Conservation (phyloP, 2,797 vertebrate species). For the Pseudomugil gertrudae region DNA sequence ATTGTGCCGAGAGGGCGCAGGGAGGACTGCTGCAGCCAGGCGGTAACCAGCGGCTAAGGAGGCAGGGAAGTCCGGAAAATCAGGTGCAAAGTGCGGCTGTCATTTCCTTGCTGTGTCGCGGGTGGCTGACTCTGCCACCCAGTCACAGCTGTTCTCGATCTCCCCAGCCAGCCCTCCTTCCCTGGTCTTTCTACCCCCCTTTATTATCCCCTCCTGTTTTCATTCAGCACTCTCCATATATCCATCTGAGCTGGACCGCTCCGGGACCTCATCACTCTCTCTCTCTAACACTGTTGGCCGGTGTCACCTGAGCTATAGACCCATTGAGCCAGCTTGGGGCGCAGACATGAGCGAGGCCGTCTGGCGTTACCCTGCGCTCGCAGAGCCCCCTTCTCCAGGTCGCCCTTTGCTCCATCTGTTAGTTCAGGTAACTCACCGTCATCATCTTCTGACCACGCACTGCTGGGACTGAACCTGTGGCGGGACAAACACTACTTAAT, state of each 20-base stretch:
- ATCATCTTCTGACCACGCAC: slow-evolving; percentile 62
- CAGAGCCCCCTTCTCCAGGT: slow-evolving; percentile 72
- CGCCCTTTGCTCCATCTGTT: slow-evolving; percentile 66
- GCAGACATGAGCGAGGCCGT: slow-evolving; percentile 80
- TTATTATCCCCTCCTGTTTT: slow-evolving; percentile 64
- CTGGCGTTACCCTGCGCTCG: slow-evolving; percentile 71
- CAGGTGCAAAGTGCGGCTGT: slow-evolving; percentile 85
- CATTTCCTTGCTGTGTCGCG: slow-evolving; percentile 79
- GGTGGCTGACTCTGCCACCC: slow-evolving; percentile 80
- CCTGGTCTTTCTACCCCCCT: slow-evolving; percentile 54
- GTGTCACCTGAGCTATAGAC: slow-evolving; percentile 70
- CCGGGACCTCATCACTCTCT: slow-evolving; percentile 65
- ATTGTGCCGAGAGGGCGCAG: slow-evolving; percentile 76
- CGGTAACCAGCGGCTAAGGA: slow-evolving; percentile 72
- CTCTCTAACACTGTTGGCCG: slow-evolving; percentile 63
- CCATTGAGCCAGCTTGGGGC: slow-evolving; percentile 63
- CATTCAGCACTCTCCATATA: slow-evolving; percentile 69
- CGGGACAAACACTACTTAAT: slow-evolving; percentile 27
- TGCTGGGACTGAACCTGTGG: slow-evolving; percentile 64
- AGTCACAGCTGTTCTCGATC: slow-evolving; percentile 79
- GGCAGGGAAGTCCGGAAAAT: slow-evolving; percentile 80
- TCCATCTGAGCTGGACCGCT: slow-evolving; percentile 78
- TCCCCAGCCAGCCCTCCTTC: slow-evolving; percentile 64
- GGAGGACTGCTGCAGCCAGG: slow-evolving; percentile 70
- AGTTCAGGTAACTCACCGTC: slow-evolving; percentile 68